These are phyloP conservation scores for Agriopis leucophaearia DNA, from an alignment of 2,888 invertebrate species.

Conservation along the genomic window DNA sequence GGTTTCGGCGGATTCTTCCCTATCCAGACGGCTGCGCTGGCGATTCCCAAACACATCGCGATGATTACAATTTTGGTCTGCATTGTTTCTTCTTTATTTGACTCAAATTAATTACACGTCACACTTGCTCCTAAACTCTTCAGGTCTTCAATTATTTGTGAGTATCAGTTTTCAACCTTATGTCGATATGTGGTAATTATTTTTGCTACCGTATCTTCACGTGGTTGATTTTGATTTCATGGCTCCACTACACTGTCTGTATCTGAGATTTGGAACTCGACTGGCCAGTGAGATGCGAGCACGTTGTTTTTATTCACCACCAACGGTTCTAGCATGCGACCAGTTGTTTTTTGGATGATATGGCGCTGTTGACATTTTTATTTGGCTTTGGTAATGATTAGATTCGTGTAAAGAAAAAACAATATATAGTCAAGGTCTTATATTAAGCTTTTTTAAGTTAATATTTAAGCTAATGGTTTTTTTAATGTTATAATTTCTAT, in stretches of 20 bases:
- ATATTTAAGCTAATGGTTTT: no score
- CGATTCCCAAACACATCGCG: constrained; percentile 60
- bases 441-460: background rate
- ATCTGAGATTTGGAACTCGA: constrained; percentile 54
- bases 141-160: constrained; percentile 2
- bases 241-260: constrained; percentile 17
- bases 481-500: no score
- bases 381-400: background rate
- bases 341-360: constrained; percentile 13
- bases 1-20: constrained; percentile 66
- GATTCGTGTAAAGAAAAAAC: constrained; percentile 2
- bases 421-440: no score
- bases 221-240: constrained; percentile 13
- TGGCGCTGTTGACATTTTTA: constrained; percentile 8
- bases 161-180: constrained; percentile 7
- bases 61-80: constrained; percentile 67
- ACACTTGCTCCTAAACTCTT: constrained; percentile 25
- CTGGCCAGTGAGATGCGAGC: constrained; percentile 57
- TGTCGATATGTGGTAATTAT: background rate
- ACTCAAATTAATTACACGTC: constrained; percentile 7
- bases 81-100: constrained; percentile 55
- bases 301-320: constrained; percentile 72
- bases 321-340: constrained; percentile 39
- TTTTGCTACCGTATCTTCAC: constrained; percentile 10
- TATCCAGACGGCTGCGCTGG: constrained; percentile 64